These are phyloP conservation scores for Reticulitermes lucifugus DNA, from an alignment of 2,888 invertebrate genomes.

Conservation along the genomic window DNA sequence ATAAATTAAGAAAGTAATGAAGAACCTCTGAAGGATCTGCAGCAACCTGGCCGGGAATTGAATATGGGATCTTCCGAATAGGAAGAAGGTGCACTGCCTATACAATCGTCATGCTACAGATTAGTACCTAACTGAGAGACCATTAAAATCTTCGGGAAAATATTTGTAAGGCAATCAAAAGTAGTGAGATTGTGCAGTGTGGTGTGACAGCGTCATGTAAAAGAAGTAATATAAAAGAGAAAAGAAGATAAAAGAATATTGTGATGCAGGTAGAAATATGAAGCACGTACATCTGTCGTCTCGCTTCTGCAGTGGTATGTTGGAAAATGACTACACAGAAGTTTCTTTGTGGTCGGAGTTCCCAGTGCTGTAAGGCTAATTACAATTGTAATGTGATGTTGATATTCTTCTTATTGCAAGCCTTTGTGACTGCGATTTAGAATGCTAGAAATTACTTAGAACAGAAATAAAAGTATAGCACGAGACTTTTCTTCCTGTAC, in stretches of 20 bases:
- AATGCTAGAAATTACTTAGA: neutral
- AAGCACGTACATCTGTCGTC: neutral
- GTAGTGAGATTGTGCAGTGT: neutral
- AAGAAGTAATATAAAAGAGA: neutral
- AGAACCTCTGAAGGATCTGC: too few species aligned
- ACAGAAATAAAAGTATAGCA: neutral
- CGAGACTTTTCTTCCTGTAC: too few species aligned
- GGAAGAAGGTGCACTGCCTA: too few species aligned
- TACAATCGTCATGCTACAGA: too few species aligned
- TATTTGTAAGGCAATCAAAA: too few species aligned
- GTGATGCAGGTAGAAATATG: neutral
- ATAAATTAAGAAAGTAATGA: too few species aligned
- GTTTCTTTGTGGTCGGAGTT: neutral
- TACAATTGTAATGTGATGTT: neutral
- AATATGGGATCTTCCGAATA: too few species aligned
- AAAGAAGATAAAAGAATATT: neutral
- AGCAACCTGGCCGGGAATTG: too few species aligned
- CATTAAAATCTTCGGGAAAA: too few species aligned
- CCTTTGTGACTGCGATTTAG: neutral
- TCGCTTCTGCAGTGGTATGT: neutral
- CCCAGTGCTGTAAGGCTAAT: neutral
- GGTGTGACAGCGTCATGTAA: neutral
- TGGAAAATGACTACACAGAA: neutral
- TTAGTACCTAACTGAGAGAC: too few species aligned
- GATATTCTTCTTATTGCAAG: neutral